Evolutionary conservation across 2,113 vertebrate species (phyloP), one percentile per base, ranked within the genome.

Genomic region (Poecilia latipinna): DNA sequence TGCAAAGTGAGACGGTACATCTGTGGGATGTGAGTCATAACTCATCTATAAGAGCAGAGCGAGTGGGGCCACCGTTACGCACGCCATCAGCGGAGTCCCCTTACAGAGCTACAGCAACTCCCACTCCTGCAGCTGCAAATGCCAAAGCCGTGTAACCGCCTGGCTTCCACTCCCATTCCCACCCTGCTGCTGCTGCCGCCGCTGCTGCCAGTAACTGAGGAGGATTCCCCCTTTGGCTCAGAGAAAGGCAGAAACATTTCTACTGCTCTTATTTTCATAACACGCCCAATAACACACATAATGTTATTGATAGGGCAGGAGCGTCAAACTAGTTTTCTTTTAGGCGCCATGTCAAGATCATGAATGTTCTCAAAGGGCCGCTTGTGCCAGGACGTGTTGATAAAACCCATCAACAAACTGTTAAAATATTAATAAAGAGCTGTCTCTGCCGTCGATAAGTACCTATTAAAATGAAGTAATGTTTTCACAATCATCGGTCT

Each of bases 21-120:
- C 72, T 75, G 67, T 72, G 73, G 61, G 82, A 78, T 61, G 19
- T 86, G 83, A 92, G 82, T 86, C 87, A 89, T 89, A 82, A 89
- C 76, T 78, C 82, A 74, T 80, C 70, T 66, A 65, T 72, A 72
- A 82, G 84, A 81, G 78, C 31, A 17, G 63, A 66, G 61, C 80
- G 60, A 48, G 17, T 48, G 48, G 15, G 60, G 75, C 37, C 19
- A 12, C 67, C 73, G 72, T 71, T 29, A 60, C 72, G 28, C 19
- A 10, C 80, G 64, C 62, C n/a, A 39, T 79, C 82, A 70, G 76
- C 39, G 54, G 73, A 74, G 68, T 77, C 84, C 82, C 74, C 62
- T 67, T 57, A 26, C 74, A 77, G 48, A 80, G 75, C 42, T 75
- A 66, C 72, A 72, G 65, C 35, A 68, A 54, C 78, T 61, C 70